Conservation (phyloP, 2,888 invertebrate genomes). For the Plebejus anna region DNA sequence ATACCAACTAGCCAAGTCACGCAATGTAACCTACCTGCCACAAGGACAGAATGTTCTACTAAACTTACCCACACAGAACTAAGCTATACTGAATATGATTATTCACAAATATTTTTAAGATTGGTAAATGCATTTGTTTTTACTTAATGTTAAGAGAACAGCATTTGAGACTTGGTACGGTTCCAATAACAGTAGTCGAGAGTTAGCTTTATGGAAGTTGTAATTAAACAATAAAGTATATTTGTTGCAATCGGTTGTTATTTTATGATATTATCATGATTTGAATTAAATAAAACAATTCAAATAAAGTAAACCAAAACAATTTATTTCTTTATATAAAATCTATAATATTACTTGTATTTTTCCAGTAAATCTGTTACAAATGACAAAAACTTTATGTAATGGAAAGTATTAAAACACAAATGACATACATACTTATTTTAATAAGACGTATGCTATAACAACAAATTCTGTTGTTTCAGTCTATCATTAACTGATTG, state of each 20-base stretch:
- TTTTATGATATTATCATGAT: background rate
- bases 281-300: background rate
- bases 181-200: slow-evolving; percentile 66
- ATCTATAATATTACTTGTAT: background rate
- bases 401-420: too few species aligned
- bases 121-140: slow-evolving; percentile 65
- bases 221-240: slow-evolving; percentile 74
- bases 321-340: background rate
- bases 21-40: slow-evolving; percentile 97
- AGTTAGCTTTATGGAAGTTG: slow-evolving; percentile 70
- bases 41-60: slow-evolving; percentile 91
- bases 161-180: slow-evolving; percentile 66
- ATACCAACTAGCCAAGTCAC: slow-evolving; percentile 94
- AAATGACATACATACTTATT: too few species aligned
- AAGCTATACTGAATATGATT: slow-evolving; percentile 43
- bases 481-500: too few species aligned
- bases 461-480: too few species aligned
- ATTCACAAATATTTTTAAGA: slow-evolving; percentile 48
- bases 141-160: slow-evolving; percentile 57
- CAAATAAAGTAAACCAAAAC: background rate
- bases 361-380: background rate
- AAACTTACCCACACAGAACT: slow-evolving; percentile 83
- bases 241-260: slow-evolving; percentile 56
- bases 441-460: too few species aligned
- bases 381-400: too few species aligned